phyloP scores from a whole-genome alignment of 2,113 vertebrate species.

The Grallaria varia region DNA sequence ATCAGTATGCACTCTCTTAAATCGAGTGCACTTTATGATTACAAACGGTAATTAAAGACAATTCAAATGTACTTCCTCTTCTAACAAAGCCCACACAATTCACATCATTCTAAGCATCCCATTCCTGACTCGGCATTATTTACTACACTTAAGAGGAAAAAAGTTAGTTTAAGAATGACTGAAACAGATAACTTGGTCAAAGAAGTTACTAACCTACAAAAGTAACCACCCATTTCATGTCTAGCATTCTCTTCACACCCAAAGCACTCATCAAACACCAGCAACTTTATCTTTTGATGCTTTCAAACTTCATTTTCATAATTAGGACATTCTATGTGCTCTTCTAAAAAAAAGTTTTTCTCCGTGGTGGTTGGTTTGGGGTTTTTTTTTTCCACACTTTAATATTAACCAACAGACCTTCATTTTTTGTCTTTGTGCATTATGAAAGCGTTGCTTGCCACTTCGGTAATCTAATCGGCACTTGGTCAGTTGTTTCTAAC shows the following conservation, averaged over 20 bases:
- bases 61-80: neutral
- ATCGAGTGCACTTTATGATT: neutral
- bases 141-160: neutral
- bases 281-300: neutral
- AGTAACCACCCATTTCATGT: neutral
- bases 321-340: neutral
- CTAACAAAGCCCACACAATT: neutral
- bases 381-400: accelerated
- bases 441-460: accelerated
- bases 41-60: neutral
- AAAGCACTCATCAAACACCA: accelerated
- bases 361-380: neutral
- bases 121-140: neutral
- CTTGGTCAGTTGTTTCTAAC: neutral
- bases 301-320: neutral
- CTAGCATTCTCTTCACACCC: neutral
- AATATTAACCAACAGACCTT: neutral
- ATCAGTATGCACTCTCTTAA: neutral
- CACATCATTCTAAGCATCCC: neutral
- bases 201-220: neutral
- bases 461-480: neutral
- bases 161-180: neutral
- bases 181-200: neutral
- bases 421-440: neutral
- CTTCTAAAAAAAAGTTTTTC: neutral